These are phyloP conservation scores for Chaenogobius annularis DNA, from an alignment of 2,113 vertebrate genomes.

Conservation along the genomic window DNA sequence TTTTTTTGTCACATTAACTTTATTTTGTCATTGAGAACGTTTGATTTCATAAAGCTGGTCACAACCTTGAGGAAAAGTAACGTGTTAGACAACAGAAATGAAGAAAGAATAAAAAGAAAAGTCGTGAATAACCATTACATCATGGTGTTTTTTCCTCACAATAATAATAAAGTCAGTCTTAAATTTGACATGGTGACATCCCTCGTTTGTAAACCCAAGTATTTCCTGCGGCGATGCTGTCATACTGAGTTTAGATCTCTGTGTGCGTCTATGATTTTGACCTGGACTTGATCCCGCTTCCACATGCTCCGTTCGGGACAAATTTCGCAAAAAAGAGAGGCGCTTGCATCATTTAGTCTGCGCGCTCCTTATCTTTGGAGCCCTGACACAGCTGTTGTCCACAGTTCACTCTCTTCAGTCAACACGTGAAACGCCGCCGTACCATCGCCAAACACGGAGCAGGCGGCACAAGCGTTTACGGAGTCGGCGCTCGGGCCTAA, in stretches of 20 bases:
- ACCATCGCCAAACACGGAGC: constrained; percentile 65
- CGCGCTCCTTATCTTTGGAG: constrained; percentile 52
- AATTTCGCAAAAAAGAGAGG: constrained; percentile 36
- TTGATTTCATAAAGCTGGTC: no score
- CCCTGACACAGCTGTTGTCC: constrained; percentile 67
- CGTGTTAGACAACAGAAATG: no score
- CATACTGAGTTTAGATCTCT: not conserved
- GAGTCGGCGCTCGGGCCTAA: constrained; percentile 49
- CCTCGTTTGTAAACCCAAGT: not conserved
- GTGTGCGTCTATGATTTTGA: not conserved
- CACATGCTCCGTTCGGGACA: constrained; percentile 18
- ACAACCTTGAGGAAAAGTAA: no score
- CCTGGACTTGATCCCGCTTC: constrained; percentile 1
- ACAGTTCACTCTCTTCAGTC: constrained; percentile 62
- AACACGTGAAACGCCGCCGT: constrained; percentile 61
- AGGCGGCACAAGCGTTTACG: constrained; percentile 58
- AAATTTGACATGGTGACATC: no score
- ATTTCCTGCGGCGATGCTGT: not conserved
- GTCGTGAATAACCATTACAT: no score
- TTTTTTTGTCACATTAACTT: no score
- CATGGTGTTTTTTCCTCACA: no score
- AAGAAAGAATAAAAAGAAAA: no score
- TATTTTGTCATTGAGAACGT: no score
- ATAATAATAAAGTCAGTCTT: no score
- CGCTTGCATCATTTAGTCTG: constrained; percentile 61